phyloP scores from a whole-genome alignment of 1,140 invertebrate species.

The Colletes latitarsis region DNA sequence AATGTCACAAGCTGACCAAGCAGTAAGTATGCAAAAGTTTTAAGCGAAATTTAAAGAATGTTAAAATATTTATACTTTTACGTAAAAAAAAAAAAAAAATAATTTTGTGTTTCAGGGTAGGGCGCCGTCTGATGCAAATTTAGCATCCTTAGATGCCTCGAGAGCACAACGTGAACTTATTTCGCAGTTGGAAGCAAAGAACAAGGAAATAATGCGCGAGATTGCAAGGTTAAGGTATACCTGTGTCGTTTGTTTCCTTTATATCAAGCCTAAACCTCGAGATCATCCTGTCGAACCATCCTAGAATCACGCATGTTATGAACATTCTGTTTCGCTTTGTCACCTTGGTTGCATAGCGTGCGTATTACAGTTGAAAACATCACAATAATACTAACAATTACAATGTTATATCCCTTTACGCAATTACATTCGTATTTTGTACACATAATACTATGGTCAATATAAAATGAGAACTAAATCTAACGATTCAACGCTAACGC shows the following conservation, averaged over 20 bases:
- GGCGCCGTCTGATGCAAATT: slow-evolving; percentile 88
- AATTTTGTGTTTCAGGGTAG: slow-evolving; percentile 82
- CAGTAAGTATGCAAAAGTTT: slow-evolving; percentile 70
- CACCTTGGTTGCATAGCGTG: slow-evolving; percentile 73
- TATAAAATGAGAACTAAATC: too few relatives aligned
- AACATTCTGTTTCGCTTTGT: slow-evolving; percentile 74
- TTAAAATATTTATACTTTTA: background rate
- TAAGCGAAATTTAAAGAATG: background rate
- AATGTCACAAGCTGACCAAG: slow-evolving; percentile 78
- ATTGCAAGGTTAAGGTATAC: slow-evolving; percentile 93
- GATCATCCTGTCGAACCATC: slow-evolving; percentile 78
- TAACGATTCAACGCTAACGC: too few relatives aligned
- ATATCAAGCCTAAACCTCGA: slow-evolving; percentile 77
- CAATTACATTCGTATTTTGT: slow-evolving; percentile 9
- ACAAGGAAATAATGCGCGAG: slow-evolving; percentile 98
- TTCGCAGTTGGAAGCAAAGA: slow-evolving; percentile 96
- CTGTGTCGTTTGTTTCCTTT: slow-evolving; percentile 80
- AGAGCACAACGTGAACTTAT: slow-evolving; percentile 96
- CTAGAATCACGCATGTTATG: slow-evolving; percentile 78
- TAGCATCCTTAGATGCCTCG: slow-evolving; percentile 89
- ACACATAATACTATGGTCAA: too few relatives aligned
- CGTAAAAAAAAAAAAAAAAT: background rate
- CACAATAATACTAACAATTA: slow-evolving; percentile 42
- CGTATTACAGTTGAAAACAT: slow-evolving; percentile 52
- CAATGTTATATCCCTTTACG: background rate